Evolutionary conservation across 2,888 invertebrate species (phyloP).

Genomic region (Harmothoe impar): DNA sequence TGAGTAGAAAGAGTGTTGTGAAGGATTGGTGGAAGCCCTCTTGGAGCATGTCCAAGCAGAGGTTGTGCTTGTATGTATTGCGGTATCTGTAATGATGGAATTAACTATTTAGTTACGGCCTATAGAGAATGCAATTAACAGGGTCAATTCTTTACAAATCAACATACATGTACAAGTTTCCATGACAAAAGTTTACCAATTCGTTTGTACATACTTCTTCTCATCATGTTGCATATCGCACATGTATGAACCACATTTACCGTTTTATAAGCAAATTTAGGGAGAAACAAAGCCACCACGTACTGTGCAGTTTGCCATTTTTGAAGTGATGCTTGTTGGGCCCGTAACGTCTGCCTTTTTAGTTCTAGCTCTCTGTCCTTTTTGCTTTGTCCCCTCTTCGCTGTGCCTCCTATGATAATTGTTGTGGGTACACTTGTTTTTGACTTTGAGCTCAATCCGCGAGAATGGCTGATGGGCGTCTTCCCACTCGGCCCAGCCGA

Average conservation of each 20-base stretch:
- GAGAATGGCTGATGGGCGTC: slow-evolving; percentile 50
- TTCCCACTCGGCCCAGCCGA: background rate
- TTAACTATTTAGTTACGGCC: too few relatives aligned
- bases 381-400: slow-evolving; percentile 62
- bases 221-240: too few relatives aligned
- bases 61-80: slow-evolving; percentile 81
- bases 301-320: slow-evolving; percentile 65
- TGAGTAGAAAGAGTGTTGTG: slow-evolving; percentile 81
- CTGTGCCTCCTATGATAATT: background rate
- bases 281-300: background rate
- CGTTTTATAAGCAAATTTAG: too few relatives aligned
- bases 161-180: background rate
- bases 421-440: background rate
- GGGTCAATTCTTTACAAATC: background rate
- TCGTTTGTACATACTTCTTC: background rate
- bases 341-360: slow-evolving; percentile 45
- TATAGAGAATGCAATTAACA: background rate
- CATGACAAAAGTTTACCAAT: background rate
- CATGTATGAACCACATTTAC: too few relatives aligned
- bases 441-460: background rate
- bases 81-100: slow-evolving; percentile 74
- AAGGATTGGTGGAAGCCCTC: slow-evolving; percentile 82
- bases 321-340: slow-evolving; percentile 63
- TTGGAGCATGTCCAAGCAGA: slow-evolving; percentile 82
- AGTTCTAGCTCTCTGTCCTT: slow-evolving; percentile 64